Conservation (phyloP, 2,113 vertebrate genomes). For the Dendrocopos noguchii region DNA sequence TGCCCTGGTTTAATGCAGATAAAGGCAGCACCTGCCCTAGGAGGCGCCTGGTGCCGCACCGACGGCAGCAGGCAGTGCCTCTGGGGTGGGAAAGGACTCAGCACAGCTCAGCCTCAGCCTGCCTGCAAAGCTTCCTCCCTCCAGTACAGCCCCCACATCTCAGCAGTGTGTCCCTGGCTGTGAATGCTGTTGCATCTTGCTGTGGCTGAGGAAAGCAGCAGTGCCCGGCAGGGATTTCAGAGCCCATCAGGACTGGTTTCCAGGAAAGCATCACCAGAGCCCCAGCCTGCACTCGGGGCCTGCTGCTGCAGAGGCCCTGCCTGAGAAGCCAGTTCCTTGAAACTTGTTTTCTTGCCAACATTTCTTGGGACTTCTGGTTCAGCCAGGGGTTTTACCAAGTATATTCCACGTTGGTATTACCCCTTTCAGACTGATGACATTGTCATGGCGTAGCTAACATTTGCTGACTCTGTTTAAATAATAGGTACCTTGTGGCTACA, state of each 20-base stretch:
- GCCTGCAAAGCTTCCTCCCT: not conserved
- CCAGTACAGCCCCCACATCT: not conserved
- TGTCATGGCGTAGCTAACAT: not conserved
- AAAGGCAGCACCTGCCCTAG: not conserved
- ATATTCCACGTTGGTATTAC: not conserved
- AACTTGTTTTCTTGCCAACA: not conserved
- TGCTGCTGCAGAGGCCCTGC: not conserved
- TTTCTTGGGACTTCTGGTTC: not conserved
- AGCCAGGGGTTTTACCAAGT: not conserved
- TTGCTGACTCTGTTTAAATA: not conserved
- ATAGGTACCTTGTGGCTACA: not conserved
- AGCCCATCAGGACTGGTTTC: not conserved
- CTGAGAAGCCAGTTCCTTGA: not conserved
- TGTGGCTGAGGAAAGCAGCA: not conserved
- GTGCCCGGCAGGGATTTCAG: not conserved
- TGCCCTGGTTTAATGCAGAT: not conserved
- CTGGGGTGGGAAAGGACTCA: not conserved
- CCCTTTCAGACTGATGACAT: not conserved
- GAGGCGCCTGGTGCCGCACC: not conserved
- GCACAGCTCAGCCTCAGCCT: not conserved
- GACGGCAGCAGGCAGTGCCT: not conserved
- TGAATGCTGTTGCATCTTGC: not conserved
- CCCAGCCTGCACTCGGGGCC: not conserved
- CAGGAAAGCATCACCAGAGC: not conserved
- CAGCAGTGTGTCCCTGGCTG: not conserved